Percentiles rank a stretch among this genome's conserved stretches.
phyloP scores from a whole-genome alignment of 2,888 invertebrate genomes.

The Panopea generosa region DNA sequence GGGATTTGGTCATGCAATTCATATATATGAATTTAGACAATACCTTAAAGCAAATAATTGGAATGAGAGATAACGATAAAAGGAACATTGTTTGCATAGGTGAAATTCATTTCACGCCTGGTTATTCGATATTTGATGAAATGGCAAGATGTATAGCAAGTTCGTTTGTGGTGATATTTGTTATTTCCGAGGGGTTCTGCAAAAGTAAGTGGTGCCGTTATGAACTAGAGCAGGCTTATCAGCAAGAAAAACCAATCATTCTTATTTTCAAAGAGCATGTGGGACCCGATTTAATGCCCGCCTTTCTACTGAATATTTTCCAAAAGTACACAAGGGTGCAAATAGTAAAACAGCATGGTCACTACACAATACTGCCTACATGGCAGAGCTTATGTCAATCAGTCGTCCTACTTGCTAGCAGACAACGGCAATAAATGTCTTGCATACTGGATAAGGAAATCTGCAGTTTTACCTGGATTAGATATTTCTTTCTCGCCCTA shows the following conservation, averaged over 20 bases:
- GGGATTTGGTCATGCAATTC: neutral
- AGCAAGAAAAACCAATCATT: constrained; percentile 2
- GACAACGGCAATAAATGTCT: too few species aligned
- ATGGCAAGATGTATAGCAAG: neutral
- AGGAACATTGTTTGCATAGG: neutral
- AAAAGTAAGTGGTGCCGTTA: neutral
- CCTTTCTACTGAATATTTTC: neutral
- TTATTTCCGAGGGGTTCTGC: neutral
- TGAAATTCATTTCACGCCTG: neutral
- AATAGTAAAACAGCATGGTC: neutral
- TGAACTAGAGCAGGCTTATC: neutral
- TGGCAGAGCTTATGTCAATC: too few species aligned
- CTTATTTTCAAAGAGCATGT: neutral
- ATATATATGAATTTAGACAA: too few species aligned
- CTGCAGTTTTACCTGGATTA: too few species aligned
- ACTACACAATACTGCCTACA: too few species aligned
- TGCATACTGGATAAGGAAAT: too few species aligned
- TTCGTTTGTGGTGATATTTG: constrained; percentile 3
- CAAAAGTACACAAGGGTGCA: neutral
- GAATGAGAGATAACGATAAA: neutral
- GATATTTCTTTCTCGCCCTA: too few species aligned
- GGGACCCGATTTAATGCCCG: neutral
- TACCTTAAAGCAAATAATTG: neutral
- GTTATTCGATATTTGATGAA: neutral
- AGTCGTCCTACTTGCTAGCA: too few species aligned